Evolutionary conservation across 2,797 vertebrate species (phyloP), one percentile per base, ranked within the genome.

Genomic region (Mormyrus hasselquistii): DNA sequence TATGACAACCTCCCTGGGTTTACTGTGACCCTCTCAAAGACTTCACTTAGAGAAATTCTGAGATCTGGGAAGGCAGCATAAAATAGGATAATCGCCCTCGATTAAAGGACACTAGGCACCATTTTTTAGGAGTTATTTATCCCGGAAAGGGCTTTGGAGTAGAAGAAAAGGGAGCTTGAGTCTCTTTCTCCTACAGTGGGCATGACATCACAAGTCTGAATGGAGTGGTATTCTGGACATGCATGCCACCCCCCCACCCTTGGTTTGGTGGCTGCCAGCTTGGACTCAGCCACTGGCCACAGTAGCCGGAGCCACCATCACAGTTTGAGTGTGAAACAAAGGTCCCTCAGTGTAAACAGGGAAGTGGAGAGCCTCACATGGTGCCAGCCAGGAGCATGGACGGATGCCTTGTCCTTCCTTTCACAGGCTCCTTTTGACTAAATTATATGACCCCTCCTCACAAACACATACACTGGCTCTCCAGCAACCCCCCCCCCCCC

Each of bases 171-270:
- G 41, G 16, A 25, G 59, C 86, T 87, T 59, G 85, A 87, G 59
- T 12, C 8, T 87, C 86, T 65, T 69, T 65, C 86, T 87, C 59
- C 86, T 53, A 69, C 86, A 47, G 86, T 87, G 86, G 86, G 57
- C 86, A 87, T 87, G 86, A 87, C 86, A 87, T 87, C 86, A 87
- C 86, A 59, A 87, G 86, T 34, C 1, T 87, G 86, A 87, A 87
- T 87, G 57, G 34, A 87, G 53, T 87, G 86, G 55, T 53, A 87
- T 87, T 87, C 57, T 87, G 86, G 86, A 69, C 59, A 87, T 65
- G 86, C 34, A 87, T 87, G 86, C 86, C 86, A 62, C 55, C 38
- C 59, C 57, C 19, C 86, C 59, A 57, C 86, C 53, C 83, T 86
- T 38, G 85, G 53, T 41, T 65, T 14, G 2, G 5, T 19, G 38